These are phyloP conservation scores for Aricia artaxerxes DNA, from an alignment of 2,888 invertebrate species.

Conservation along the genomic window DNA sequence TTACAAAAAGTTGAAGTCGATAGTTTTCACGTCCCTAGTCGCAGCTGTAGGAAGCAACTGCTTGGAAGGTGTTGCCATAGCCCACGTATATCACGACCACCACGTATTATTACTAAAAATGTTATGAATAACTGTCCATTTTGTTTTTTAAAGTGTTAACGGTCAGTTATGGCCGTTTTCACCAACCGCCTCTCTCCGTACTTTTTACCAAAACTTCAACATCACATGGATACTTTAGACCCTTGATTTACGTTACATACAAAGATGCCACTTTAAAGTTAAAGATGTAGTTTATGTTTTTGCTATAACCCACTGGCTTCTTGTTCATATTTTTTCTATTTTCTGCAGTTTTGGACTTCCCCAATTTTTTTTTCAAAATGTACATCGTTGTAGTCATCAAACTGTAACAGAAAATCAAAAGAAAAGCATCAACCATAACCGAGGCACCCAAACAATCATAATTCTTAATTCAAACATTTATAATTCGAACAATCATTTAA, in stretches of 20 bases:
- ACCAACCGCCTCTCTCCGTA: too few species aligned
- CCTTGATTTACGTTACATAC: too few species aligned
- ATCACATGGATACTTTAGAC: too few species aligned
- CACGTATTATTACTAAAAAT: neutral
- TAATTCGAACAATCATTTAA: constrained; percentile 19
- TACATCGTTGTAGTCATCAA: neutral
- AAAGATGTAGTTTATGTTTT: too few species aligned
- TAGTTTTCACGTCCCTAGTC: constrained; percentile 19
- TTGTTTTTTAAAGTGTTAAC: neutral
- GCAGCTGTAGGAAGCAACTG: constrained; percentile 31
- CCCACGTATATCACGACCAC: neutral
- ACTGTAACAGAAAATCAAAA: neutral
- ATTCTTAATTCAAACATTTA: neutral
- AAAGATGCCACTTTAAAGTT: too few species aligned
- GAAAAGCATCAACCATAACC: neutral
- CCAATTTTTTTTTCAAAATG: too few species aligned
- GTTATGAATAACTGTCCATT: neutral
- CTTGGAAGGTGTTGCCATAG: constrained; percentile 4
- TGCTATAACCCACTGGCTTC: too few species aligned
- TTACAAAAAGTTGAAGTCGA: neutral
- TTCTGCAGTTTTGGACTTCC: too few species aligned
- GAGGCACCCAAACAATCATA: neutral
- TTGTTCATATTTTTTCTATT: too few species aligned
- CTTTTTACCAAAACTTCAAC: too few species aligned
- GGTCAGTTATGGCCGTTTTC: neutral